These are phyloP conservation scores for Mycalesis mineus DNA, from an alignment of 2,888 invertebrate genomes.

Conservation along the genomic window DNA sequence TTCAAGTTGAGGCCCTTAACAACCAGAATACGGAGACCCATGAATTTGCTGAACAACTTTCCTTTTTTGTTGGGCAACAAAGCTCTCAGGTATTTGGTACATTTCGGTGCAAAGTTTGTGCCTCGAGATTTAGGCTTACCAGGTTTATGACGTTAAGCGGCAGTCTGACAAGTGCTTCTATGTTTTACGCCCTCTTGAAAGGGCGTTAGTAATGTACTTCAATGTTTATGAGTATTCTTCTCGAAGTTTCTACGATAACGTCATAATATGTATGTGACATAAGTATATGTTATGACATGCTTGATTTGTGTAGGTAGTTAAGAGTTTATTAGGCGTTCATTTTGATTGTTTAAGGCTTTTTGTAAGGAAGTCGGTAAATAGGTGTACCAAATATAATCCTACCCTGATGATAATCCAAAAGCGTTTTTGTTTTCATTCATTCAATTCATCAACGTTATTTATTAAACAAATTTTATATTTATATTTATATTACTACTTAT, in stretches of 20 bases:
- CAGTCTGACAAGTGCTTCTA: constrained; percentile 48
- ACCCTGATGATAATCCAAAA: no score
- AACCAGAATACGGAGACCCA: constrained; percentile 43
- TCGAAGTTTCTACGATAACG: not conserved
- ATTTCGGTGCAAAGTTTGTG: constrained; percentile 38
- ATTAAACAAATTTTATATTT: no score
- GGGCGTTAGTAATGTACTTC: constrained; percentile 42
- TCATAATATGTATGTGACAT: no score
- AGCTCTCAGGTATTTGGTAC: constrained; percentile 40
- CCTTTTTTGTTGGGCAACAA: constrained; percentile 29
- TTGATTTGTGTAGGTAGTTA: no score
- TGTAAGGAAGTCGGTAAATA: no score
- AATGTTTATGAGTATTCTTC: not conserved
- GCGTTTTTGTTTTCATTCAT: no score
- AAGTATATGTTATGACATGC: no score
- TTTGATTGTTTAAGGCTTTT: no score
- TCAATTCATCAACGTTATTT: no score
- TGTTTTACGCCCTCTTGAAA: constrained; percentile 41
- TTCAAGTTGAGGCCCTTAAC: constrained; percentile 54
- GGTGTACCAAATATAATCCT: no score
- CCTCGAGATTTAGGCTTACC: constrained; percentile 61
- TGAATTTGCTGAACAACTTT: constrained; percentile 25
- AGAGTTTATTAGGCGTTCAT: no score
- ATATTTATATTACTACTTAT: no score
- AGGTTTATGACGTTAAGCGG: constrained; percentile 56